Evolutionary conservation across 2,888 invertebrate genomes (phyloP), one percentile per base, ranked within the genome.

Genomic region (Mimumesa dahlbomi): DNA sequence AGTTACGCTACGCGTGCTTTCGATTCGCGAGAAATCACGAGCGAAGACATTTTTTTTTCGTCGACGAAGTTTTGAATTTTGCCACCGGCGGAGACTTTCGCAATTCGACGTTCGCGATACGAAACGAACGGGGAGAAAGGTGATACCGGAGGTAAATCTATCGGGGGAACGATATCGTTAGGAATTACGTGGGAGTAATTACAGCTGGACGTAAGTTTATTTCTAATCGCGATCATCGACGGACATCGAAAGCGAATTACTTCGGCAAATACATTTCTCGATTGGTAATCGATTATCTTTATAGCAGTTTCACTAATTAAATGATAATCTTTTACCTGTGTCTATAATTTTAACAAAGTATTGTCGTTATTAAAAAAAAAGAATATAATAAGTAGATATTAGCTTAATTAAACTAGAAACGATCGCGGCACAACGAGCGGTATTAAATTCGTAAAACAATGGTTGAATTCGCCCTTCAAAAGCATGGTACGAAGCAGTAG

Each of bases 111-210:
- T n/a, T n/a, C n/a, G n/a, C n/a, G n/a, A n/a, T n/a, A n/a, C n/a
- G n/a, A n/a, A n/a, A n/a, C n/a, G n/a, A n/a, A n/a, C n/a, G n/a
- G n/a, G n/a, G n/a, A n/a, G n/a, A n/a, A 16, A 9, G 5, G 21
- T 13, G 36, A 62, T 45, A 52, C 29, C 21, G 48, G 21, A 6
- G 34, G 46, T 16, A 1, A 11, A 49, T 29, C 31, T 34, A 38
- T 58, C 62, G 46, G 34, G 19, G 18, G 16, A 45, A 49, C 25
- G 14, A 19, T 52, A 19, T 11, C 42, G 36, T n/a, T 48, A 11
- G 34, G 9, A 58, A 45, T 65, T 64, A 65, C 57, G 67, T 48
- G 38, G 13, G 53, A 25, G 54, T 61, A 68, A 77, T 75, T 77
- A 64, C 52, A 61, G 25, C 59, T 68, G 67, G 62, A n/a, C 38